Evolutionary conservation across 2,888 invertebrate species (phyloP).

Genomic region (Hypsopygia costalis): DNA sequence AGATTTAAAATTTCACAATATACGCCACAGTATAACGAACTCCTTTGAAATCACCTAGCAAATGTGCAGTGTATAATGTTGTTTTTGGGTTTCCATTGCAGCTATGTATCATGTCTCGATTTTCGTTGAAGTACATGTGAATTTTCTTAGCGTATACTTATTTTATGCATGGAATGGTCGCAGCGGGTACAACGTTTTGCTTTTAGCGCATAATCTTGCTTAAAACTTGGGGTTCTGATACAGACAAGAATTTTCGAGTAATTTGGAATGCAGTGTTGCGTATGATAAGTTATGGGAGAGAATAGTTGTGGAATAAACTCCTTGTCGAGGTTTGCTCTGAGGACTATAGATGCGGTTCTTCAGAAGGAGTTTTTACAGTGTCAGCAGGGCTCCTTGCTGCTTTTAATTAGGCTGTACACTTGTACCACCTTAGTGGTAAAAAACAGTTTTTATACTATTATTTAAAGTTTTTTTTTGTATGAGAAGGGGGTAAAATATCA

Average conservation of each 20-base stretch:
- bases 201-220: constrained; percentile 54
- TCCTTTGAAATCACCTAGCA: neutral
- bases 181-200: constrained; percentile 53
- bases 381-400: too few species aligned
- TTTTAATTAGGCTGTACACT: too few species aligned
- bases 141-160: constrained; percentile 44
- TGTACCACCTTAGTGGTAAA: too few species aligned
- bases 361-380: too few species aligned
- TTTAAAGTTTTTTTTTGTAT: too few species aligned
- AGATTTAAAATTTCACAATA: constrained; percentile 25
- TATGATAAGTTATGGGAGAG: too few species aligned
- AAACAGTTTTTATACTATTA: too few species aligned
- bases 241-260: neutral
- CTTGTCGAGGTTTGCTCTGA: too few species aligned
- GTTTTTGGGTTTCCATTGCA: constrained; percentile 2
- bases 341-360: too few species aligned
- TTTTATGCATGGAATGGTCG: constrained; percentile 48
- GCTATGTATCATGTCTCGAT: constrained; percentile 17
- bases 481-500: too few species aligned
- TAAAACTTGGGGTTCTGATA: constrained; percentile 4
- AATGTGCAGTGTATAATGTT: neutral
- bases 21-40: constrained; percentile 19
- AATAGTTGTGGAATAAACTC: too few species aligned
- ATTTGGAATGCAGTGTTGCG: too few species aligned
- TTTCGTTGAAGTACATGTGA: constrained; percentile 23